Conservation (phyloP, 2,113 vertebrate genomes). For the Xiphias gladius region DNA sequence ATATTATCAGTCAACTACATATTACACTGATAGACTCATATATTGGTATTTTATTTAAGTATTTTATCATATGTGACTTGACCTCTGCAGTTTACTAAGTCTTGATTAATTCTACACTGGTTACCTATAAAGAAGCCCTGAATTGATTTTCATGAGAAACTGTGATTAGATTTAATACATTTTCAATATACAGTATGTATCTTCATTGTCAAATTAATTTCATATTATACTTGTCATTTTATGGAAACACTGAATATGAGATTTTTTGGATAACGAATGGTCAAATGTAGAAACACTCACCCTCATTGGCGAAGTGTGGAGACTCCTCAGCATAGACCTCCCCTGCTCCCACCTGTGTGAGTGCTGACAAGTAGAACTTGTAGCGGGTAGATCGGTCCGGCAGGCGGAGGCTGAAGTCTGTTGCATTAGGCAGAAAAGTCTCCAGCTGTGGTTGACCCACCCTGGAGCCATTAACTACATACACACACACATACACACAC, state of each 20-base stretch:
- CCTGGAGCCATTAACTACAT: constrained; percentile 91
- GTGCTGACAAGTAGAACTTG: constrained; percentile 90
- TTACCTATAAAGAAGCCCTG: not conserved
- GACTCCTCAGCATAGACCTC: constrained; percentile 87
- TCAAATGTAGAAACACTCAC: constrained; percentile 76
- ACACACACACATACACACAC: constrained; percentile 34
- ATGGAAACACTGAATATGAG: not conserved
- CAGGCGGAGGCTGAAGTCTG: constrained; percentile 87
- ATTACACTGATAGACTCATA: no score
- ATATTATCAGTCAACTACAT: no score
- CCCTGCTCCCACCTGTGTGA: constrained; percentile 92
- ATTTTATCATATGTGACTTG: no score
- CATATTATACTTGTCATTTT: not conserved
- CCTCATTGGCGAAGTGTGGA: constrained; percentile 90
- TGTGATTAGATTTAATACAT: not conserved
- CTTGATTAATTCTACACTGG: not conserved
- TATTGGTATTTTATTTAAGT: no score
- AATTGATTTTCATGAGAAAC: not conserved
- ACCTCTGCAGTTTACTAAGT: no score
- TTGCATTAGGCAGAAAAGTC: constrained; percentile 90
- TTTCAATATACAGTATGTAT: not conserved
- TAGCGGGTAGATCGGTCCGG: constrained; percentile 90
- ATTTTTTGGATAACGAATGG: not conserved
- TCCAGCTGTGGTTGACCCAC: constrained; percentile 81
- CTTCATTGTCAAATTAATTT: no score